Percentiles rank a stretch among this genome's conserved stretches.
phyloP scores from a whole-genome alignment of 2,113 vertebrate genomes.

The Anhinga rufa region DNA sequence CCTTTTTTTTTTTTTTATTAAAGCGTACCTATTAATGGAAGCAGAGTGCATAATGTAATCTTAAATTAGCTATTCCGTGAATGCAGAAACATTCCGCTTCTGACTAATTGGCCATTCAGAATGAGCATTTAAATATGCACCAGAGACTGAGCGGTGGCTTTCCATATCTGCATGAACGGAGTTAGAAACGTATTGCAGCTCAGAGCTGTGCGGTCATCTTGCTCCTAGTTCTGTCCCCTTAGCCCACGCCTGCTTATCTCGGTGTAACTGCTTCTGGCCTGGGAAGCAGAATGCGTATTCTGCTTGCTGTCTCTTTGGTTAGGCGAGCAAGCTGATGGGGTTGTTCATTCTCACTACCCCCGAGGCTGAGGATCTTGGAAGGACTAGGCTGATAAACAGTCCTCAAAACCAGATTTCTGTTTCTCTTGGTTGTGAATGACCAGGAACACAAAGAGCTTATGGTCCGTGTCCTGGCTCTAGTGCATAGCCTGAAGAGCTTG shows the following conservation, averaged over 20 bases:
- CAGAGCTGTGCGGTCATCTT: background rate
- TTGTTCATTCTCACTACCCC: background rate
- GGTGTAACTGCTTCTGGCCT: background rate
- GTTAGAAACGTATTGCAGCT: background rate
- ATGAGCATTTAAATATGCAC: slow-evolving; percentile 38
- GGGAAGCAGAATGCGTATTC: background rate
- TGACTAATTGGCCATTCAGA: slow-evolving; percentile 53
- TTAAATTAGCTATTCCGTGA: slow-evolving; percentile 61
- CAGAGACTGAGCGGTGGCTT: background rate
- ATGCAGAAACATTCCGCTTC: slow-evolving; percentile 46
- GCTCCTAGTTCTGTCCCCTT: background rate
- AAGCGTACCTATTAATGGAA: slow-evolving; percentile 51
- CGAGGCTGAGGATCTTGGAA: background rate
- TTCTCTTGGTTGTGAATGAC: slow-evolving; percentile 17
- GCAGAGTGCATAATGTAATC: slow-evolving; percentile 21
- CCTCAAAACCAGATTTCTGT: background rate
- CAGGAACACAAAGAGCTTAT: slow-evolving; percentile 16
- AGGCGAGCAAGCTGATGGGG: background rate
- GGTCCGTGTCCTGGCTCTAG: background rate
- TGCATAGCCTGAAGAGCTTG: background rate
- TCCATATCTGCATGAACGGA: background rate
- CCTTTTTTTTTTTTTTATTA: background rate
- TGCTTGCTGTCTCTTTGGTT: background rate
- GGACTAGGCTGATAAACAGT: background rate
- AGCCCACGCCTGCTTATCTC: background rate